Percentiles rank a stretch among this genome's conserved stretches.
Evolutionary conservation across 2,113 vertebrate genomes (phyloP).

Genomic region (Nesoenas mayeri): DNA sequence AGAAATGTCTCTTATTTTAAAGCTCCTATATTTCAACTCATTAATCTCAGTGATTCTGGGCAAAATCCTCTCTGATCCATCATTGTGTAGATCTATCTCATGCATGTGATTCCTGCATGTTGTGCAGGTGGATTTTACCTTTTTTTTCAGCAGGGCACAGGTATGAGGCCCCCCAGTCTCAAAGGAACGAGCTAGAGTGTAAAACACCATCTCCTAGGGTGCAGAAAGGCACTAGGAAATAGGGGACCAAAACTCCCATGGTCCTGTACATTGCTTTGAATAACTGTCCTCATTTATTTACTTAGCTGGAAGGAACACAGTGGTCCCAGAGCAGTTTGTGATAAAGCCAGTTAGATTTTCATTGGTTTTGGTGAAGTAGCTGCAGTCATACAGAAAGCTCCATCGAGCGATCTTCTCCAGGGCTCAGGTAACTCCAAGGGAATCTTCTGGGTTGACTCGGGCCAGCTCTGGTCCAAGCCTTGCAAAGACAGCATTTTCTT

Average conservation of each 20-base stretch:
- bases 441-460: not conserved
- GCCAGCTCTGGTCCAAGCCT: not conserved
- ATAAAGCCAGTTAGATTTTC: not conserved
- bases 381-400: not conserved
- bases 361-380: not conserved
- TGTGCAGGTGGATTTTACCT: not conserved
- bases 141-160: not conserved
- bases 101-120: not conserved
- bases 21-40: not conserved
- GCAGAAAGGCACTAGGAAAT: not conserved
- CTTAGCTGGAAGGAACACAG: not conserved
- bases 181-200: not conserved
- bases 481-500: constrained; percentile 2
- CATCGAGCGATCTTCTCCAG: not conserved
- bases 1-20: not conserved
- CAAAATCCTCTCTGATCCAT: not conserved
- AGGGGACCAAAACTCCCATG: not conserved
- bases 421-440: not conserved
- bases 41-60: not conserved
- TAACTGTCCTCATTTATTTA: not conserved
- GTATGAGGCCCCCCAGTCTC: not conserved
- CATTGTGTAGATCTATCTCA: not conserved
- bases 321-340: not conserved
- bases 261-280: not conserved
- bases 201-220: not conserved